A percentile compares a stretch with the other conserved stretches of the same genome.
Evolutionary conservation across 1,140 invertebrate genomes (phyloP).

Genomic region (Ostrea denselamellosa): DNA sequence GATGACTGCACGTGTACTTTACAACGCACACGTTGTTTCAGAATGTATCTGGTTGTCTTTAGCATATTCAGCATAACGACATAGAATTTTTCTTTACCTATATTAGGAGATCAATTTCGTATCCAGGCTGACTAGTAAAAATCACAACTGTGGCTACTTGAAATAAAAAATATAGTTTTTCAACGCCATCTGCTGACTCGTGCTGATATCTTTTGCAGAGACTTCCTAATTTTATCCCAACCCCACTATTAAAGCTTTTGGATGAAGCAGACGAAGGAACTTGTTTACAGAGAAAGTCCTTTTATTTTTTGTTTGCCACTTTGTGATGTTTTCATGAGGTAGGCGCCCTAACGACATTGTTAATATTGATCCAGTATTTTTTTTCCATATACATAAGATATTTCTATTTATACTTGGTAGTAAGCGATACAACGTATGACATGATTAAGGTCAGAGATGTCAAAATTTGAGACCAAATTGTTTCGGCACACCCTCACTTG

Average conservation of each 20-base stretch:
- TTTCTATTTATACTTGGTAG: not conserved
- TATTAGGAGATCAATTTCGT: too few species aligned
- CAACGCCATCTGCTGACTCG: not conserved
- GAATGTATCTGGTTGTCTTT: too few species aligned
- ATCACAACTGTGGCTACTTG: not conserved
- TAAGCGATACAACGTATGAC: not conserved
- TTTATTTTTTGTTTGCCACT: not conserved
- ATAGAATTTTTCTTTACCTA: too few species aligned
- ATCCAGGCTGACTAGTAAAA: too few species aligned
- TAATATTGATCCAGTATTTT: not conserved
- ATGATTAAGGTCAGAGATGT: not conserved
- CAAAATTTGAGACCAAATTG: not conserved
- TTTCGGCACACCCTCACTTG: not conserved
- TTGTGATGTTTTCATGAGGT: not conserved
- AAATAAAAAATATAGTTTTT: not conserved
- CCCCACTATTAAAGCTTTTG: not conserved
- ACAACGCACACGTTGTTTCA: too few species aligned
- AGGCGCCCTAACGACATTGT: not conserved
- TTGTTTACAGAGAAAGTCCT: conserved; percentile 34
- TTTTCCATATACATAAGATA: not conserved
- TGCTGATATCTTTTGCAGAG: too few species aligned
- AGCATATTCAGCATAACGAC: too few species aligned
- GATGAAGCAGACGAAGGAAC: conserved; percentile 17
- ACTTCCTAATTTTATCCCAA: not conserved
- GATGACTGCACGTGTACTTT: too few species aligned